A percentile compares a stretch with the other conserved stretches of the same genome.
Conservation (phyloP, 92 coral and sea anemone species). For the Diadumene lineata region DNA sequence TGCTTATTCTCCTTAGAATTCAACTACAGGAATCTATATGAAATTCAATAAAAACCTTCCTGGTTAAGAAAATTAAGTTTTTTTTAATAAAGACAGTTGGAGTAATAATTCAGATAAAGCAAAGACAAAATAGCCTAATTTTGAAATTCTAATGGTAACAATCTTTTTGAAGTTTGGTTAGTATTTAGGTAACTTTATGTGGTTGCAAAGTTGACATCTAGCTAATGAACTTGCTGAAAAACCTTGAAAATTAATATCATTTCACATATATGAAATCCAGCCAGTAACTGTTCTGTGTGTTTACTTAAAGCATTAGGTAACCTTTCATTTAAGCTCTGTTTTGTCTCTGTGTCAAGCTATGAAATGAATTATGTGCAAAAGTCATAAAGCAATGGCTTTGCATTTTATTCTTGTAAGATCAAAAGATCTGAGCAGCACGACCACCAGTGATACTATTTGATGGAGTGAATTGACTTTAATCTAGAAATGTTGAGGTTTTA, state of each 20-base stretch:
- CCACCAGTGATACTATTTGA: not conserved
- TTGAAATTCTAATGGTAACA: not conserved
- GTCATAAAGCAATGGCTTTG: not conserved
- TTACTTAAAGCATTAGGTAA: conserved; percentile 37
- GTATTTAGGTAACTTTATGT: not conserved
- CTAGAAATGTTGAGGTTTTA: conserved; percentile 11
- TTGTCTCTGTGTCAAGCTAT: conserved; percentile 1
- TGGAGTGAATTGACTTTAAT: not conserved
- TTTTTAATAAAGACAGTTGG: not conserved
- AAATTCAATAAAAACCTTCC: not conserved
- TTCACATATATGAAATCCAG: not conserved
- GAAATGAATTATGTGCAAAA: not conserved
- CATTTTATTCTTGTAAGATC: not conserved
- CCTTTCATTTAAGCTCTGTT: conserved; percentile 19
- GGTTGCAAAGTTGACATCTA: conserved; percentile 5
- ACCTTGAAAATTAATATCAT: conserved; percentile 18
- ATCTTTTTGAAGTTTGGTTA: conserved; percentile 13
- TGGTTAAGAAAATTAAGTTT: not conserved
- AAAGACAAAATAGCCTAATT: not conserved
- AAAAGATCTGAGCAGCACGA: not conserved
- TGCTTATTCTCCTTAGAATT: not conserved
- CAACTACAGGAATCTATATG: not conserved
- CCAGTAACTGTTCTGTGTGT: conserved; percentile 22
- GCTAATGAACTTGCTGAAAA: conserved; percentile 4
- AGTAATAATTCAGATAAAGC: no score